Evolutionary conservation across 2,797 vertebrate genomes (phyloP).

Genomic region (Ispidina picta): DNA sequence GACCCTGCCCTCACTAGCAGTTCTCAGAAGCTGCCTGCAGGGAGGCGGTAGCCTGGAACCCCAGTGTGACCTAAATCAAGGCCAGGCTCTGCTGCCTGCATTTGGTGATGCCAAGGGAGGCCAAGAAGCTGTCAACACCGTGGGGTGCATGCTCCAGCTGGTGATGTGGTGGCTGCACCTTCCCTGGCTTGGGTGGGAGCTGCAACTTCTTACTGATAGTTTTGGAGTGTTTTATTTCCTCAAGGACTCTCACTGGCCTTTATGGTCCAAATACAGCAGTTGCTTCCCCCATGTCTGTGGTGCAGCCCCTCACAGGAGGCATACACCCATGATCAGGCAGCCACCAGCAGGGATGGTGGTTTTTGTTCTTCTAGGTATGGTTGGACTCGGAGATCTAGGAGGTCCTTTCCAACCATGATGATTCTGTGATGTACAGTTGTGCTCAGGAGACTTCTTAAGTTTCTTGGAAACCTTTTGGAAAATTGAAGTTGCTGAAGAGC

Average conservation of each 20-base stretch:
- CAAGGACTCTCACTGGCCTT: neutral
- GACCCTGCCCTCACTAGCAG: neutral
- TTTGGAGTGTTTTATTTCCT: neutral
- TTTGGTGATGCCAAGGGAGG: neutral
- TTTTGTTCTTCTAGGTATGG: no score
- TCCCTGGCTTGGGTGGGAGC: neutral
- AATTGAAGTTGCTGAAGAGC: neutral
- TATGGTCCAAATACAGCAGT: neutral
- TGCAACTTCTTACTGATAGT: neutral
- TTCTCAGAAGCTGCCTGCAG: neutral
- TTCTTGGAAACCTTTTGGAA: neutral
- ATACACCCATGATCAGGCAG: neutral
- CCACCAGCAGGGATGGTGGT: neutral
- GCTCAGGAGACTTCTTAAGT: neutral
- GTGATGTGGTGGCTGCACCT: neutral
- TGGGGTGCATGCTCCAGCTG: rapidly evolving
- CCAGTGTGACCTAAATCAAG: neutral
- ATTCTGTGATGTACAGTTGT: neutral
- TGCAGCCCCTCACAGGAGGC: neutral
- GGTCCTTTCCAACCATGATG: no score
- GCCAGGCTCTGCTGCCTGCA: neutral
- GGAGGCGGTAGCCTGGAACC: neutral
- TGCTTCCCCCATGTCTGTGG: neutral
- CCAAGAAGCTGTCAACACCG: rapidly evolving
- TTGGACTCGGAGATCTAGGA: no score